A percentile compares a stretch with the other conserved stretches of the same genome.
These are phyloP conservation scores for Sarcoramphus papa DNA, from an alignment of 2,797 vertebrate species.

Conservation along the genomic window DNA sequence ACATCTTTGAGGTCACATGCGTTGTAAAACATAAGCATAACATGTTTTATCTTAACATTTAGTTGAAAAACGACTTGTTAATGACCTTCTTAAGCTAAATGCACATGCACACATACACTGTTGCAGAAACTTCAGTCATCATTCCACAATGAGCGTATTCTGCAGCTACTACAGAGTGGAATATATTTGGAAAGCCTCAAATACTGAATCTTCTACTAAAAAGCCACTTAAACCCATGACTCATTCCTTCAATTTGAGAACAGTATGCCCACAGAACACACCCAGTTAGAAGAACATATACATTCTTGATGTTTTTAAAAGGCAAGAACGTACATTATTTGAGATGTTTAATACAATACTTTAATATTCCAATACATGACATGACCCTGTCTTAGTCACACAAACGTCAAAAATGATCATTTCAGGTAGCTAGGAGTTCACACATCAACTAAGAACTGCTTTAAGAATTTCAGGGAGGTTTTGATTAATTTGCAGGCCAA, in stretches of 20 bases:
- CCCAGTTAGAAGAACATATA: background rate
- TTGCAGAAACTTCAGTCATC: background rate
- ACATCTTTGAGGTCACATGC: background rate
- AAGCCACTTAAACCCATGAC: background rate
- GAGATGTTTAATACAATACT: background rate
- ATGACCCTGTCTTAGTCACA: background rate
- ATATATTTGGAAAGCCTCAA: background rate
- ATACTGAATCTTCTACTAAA: background rate
- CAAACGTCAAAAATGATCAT: background rate
- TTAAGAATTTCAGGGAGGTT: background rate
- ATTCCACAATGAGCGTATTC: background rate
- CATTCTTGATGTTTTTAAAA: background rate
- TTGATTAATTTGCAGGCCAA: background rate
- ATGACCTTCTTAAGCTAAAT: background rate
- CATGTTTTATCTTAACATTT: background rate
- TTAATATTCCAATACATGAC: background rate
- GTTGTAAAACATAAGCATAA: background rate
- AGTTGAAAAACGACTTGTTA: background rate
- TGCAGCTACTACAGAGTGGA: background rate
- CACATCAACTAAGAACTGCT: background rate
- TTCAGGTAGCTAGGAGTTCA: background rate
- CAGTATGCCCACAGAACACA: background rate
- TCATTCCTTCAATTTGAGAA: background rate
- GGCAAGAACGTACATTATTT: background rate
- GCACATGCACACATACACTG: background rate